Evolutionary conservation across 2,888 invertebrate genomes (phyloP), one percentile per base, ranked within the genome.

Genomic region (Drosophila putrida): DNA sequence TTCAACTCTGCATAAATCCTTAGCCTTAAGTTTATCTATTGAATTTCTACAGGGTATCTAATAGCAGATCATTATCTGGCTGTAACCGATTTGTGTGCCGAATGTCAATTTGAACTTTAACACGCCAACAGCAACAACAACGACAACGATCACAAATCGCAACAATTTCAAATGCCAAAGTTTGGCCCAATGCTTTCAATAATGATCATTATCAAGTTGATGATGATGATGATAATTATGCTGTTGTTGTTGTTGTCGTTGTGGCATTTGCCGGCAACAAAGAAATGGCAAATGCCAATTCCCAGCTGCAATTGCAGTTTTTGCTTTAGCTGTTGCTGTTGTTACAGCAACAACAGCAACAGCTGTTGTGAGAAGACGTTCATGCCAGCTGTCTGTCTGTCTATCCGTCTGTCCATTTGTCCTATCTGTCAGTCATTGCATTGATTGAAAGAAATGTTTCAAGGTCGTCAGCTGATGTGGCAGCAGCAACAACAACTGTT

Each of bases 241-340:
- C 15, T 71, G n/a, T 46, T 70, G 59, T 44, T 71, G 62, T 46
- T 68, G 49, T 46, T 61, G 67, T 47, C 25, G 44, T 53, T 77
- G 75, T 85, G 82, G 67, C 82, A 82, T 82, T 82, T 82, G 85
- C 86, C 82, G 82, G 82, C 86, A 71, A 71, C 55, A 78, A 83
- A 82, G 86, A 83, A 83, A 83, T 83, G 86, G 83, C 86, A 83
- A 83, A 83, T 73, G 83, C 43, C 86, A 83, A 78, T 73, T 76
- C 76, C 67, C 73, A 76, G 77, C 68, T 57, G 60, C 71, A 33
- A 35, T 13, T 44, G 46, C 11, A 33, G 33, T 6, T 36, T 33
- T 54, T 49, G 60, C 51, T n/a, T n/a, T n/a, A 41, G 60, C 50
- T 9, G n/a, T 4, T 58, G 51, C 41, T 33, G 47, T 11, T 43